A percentile compares a stretch with the other conserved stretches of the same genome.
Conservation (phyloP, 2,888 invertebrate species). For the Lasioglossum lativentre region DNA sequence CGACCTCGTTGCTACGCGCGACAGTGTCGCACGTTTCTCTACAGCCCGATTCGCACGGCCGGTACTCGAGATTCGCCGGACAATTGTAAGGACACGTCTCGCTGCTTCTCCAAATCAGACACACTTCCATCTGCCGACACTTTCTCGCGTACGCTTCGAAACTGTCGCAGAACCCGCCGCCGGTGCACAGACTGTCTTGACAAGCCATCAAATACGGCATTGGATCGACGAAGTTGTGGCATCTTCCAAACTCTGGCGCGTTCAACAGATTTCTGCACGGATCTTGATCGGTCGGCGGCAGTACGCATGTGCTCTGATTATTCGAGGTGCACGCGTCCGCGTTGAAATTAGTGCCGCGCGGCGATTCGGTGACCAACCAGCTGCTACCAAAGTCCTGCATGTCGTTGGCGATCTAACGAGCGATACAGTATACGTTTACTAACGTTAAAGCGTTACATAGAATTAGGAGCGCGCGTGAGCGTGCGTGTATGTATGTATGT, state of each 20-base stretch:
- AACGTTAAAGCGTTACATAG: background rate
- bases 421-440: background rate
- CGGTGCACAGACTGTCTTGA: slow-evolving; percentile 88
- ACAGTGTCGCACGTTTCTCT: slow-evolving; percentile 89
- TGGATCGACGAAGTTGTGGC: slow-evolving; percentile 91
- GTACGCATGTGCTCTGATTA: slow-evolving; percentile 82
- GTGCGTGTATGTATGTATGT: too few species aligned
- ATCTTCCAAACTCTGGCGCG: slow-evolving; percentile 87
- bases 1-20: slow-evolving; percentile 81
- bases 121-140: slow-evolving; percentile 90
- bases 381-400: slow-evolving; percentile 86
- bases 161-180: slow-evolving; percentile 87
- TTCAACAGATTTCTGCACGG: slow-evolving; percentile 89
- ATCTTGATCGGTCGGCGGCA: slow-evolving; percentile 87
- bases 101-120: slow-evolving; percentile 89
- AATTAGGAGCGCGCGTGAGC: too few species aligned
- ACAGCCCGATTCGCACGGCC: slow-evolving; percentile 87
- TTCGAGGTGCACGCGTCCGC: slow-evolving; percentile 82
- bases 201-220: slow-evolving; percentile 89
- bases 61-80: slow-evolving; percentile 85
- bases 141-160: slow-evolving; percentile 91
- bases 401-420: slow-evolving; percentile 85
- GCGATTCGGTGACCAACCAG: slow-evolving; percentile 84
- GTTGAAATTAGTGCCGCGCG: slow-evolving; percentile 65
- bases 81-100: slow-evolving; percentile 89